Percentiles rank a stretch among this genome's conserved stretches.
Evolutionary conservation across 1,140 invertebrate genomes (phyloP).

Genomic region (Zaprionus africanus): DNA sequence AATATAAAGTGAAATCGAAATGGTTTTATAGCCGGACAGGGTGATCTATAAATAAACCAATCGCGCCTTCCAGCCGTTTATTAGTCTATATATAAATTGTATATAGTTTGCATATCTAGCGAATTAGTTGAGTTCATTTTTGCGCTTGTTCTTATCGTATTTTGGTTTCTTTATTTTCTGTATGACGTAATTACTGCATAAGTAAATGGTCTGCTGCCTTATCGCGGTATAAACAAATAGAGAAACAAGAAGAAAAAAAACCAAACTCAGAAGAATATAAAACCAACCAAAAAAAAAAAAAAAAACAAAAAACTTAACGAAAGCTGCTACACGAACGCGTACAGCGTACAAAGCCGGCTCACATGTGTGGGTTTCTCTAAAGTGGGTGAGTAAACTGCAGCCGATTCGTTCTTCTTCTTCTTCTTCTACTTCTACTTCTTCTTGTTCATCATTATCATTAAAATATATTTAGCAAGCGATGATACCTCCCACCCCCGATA

Average conservation of each 20-base stretch:
- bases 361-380: slow-evolving; percentile 75
- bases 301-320: slow-evolving; percentile 31
- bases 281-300: slow-evolving; percentile 28
- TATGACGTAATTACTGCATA: slow-evolving; percentile 45
- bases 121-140: slow-evolving; percentile 28
- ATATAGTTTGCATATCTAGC: slow-evolving; percentile 31
- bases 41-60: slow-evolving; percentile 38
- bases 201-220: slow-evolving; percentile 29
- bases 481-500: not conserved
- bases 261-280: slow-evolving; percentile 15
- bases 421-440: slow-evolving; percentile 4
- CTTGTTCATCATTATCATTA: slow-evolving; percentile 8
- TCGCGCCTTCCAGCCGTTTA: slow-evolving; percentile 25
- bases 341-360: slow-evolving; percentile 63
- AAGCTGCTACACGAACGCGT: slow-evolving; percentile 50
- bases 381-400: slow-evolving; percentile 72
- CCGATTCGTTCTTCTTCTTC: not conserved
- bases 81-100: slow-evolving; percentile 10
- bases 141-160: slow-evolving; percentile 21
- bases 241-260: slow-evolving; percentile 31
- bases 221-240: slow-evolving; percentile 42
- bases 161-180: slow-evolving; percentile 19
- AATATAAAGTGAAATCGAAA: slow-evolving; percentile 39
- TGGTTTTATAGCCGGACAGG: slow-evolving; percentile 25
- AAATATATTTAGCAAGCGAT: slow-evolving; percentile 7